These are phyloP conservation scores for Brachyhypopomus occidentalis DNA, from an alignment of 2,113 vertebrate genomes.

Conservation along the genomic window DNA sequence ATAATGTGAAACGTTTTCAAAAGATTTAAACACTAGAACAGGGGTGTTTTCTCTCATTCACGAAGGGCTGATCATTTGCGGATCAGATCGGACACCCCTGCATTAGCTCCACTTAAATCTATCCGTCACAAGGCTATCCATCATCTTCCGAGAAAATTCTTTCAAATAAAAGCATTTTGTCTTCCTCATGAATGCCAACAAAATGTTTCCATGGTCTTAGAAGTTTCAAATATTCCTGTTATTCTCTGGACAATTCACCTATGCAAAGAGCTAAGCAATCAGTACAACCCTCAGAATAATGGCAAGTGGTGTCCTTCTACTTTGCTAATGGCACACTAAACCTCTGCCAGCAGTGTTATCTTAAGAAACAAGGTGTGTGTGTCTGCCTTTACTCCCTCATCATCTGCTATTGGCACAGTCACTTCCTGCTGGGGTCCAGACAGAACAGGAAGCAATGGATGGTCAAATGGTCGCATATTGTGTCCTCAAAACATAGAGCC, in stretches of 20 bases:
- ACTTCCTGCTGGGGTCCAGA: conserved; percentile 49
- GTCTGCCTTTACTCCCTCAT: conserved; percentile 10
- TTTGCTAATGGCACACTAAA: conserved; percentile 6
- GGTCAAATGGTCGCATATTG: conserved; percentile 51
- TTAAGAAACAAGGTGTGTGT: conserved; percentile 35
- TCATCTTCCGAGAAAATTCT: too few relatives aligned
- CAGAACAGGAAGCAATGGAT: conserved; percentile 35
- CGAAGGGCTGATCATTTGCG: neutral
- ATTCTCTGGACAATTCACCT: too few relatives aligned
- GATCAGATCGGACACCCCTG: too few relatives aligned
- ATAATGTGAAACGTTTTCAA: neutral
- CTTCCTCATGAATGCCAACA: too few relatives aligned
- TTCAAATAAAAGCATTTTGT: too few relatives aligned
- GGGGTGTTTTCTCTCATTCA: neutral
- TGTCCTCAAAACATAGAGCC: conserved; percentile 5
- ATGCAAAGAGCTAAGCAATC: neutral
- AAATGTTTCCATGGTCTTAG: too few relatives aligned
- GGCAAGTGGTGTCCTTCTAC: conserved; percentile 14
- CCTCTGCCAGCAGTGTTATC: conserved; percentile 39
- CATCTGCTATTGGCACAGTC: conserved; percentile 37
- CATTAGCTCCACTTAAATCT: too few relatives aligned
- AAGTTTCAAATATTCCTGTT: too few relatives aligned
- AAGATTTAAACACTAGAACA: neutral
- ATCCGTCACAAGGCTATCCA: too few relatives aligned
- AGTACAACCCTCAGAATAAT: neutral